Evolutionary conservation across 2,888 invertebrate species (phyloP), one percentile per base, ranked within the genome.

Genomic region (Seira sanloemensis): DNA sequence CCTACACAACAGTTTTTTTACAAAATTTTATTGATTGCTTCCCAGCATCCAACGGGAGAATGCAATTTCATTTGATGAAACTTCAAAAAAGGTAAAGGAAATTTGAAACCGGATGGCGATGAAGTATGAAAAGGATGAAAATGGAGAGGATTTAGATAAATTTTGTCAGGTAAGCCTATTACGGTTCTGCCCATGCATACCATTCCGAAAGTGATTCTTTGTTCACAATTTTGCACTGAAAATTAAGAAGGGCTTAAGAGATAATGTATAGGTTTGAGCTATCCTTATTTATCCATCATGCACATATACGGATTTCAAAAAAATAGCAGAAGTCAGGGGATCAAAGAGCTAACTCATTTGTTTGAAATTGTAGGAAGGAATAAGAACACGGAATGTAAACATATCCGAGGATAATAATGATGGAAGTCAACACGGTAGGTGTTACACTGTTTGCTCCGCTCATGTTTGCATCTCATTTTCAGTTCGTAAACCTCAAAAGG

Each of bases 31-130:
- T 27, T 24, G 24, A 69, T 26, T 69, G 18, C 24, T 2, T 69
- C 24, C 18, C 18, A 12, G 77, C n/a, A n/a, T n/a, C n/a, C n/a
- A n/a, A n/a, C n/a, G n/a, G n/a, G n/a, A n/a, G n/a, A n/a, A n/a
- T n/a, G n/a, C n/a, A n/a, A n/a, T n/a, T n/a, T n/a, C 68, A 76
- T 66, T n/a, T 62, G 62, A 62, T 21, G 5, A 62, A 62, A 62
- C n/a, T 62, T 9, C 21, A 21, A 9, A 62, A 62, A 62, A 62
- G 62, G 67, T n/a, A n/a, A 37, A 37, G 37, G 37, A 37, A 37
- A 37, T 4, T 37, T 37, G 4, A 37, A 37, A 37, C 37, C 37
- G 37, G 37, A 37, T 12, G 12, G 37, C 37, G 37, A 37, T 37
- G 37, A 37, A 37, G 5, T 37, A 37, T 37, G 37, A 12, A 37